Base-by-base conservation (phyloP, 1,140 invertebrate species). In the Akabosia matsudoensis region DNA sequence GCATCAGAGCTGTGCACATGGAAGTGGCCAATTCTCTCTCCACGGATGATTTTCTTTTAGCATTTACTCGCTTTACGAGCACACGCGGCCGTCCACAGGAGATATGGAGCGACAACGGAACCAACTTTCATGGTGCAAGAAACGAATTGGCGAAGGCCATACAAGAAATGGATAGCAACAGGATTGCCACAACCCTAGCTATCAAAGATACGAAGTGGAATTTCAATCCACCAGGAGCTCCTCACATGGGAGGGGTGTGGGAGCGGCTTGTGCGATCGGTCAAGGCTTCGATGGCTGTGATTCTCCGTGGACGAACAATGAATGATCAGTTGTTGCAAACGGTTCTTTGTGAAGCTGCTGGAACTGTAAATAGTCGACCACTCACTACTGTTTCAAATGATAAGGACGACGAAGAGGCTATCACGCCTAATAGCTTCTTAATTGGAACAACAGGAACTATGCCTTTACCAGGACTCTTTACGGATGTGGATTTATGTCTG, bases 71-170 rank as follows among this genome's bases (percentile, higher is more conserved):
- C 13, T 84, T 85, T 37, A 77, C 82, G 24, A 72, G 73, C n/a
- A 33, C 83, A 24, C 61, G 80, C 70, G 83, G 82, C 33, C 73
- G 78, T 13, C 80, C 78, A n/a, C 67, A 34, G 28, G 26, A 61
- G 22, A 76, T 84, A 14, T 67, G 72, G 70, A 79, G 74, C n/a
- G 83, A 85, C 61, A 85, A 85, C 61, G 84, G 78, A 2, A 83
- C 82, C 28, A 82, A 83, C 72, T 83, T 85, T 28, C 75, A 79
- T 28, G 78, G 80, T 0, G 80, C 61, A 1, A 30, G 31, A 7
- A 1, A 4, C 2, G 61, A 67, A 22, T 30, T 67, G 7, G 13
- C 13, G 28, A 67, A 31, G 28, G 28, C 3, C 10, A 7, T 67
- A 4, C 24, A 4, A n/a, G 61, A 67, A 67, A 26, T 67, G 61